Evolutionary conservation across 2,797 vertebrate species (phyloP).

Genomic region (Telmatherina bonti): DNA sequence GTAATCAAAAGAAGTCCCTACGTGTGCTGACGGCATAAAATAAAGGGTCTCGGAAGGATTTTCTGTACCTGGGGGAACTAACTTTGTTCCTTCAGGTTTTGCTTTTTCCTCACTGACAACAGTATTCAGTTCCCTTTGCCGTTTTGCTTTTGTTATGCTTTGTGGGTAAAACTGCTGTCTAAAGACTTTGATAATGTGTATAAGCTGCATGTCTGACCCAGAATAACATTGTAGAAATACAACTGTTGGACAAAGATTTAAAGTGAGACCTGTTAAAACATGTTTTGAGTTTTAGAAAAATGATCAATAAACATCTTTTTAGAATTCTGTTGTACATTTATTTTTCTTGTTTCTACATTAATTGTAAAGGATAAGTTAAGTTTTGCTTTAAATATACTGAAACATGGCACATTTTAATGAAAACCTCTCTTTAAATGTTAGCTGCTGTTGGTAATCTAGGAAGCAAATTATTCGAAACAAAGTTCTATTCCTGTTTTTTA

Average conservation of each 20-base stretch:
- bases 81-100: constrained; percentile 93
- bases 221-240: background rate
- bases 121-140: constrained; percentile 90
- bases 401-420: background rate
- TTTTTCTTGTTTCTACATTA: background rate
- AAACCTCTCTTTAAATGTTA: too few species aligned
- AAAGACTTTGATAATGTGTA: too few species aligned
- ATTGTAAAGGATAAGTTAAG: background rate
- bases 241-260: too few species aligned
- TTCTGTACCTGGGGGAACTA: constrained; percentile 97
- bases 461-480: too few species aligned
- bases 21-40: constrained; percentile 56
- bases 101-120: constrained; percentile 88
- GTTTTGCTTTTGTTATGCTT: constrained; percentile 84
- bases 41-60: constrained; percentile 79
- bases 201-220: too few species aligned
- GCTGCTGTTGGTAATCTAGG: too few species aligned
- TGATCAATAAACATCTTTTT: background rate
- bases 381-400: background rate
- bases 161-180: background rate
- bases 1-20: constrained; percentile 54
- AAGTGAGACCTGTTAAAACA: too few species aligned
- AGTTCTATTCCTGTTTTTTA: background rate
- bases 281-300: too few species aligned
- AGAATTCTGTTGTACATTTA: background rate